Percentiles rank a stretch among this genome's conserved stretches.
phyloP scores from a whole-genome alignment of 2,797 vertebrate genomes.

The Petrocephalus sullivani region DNA sequence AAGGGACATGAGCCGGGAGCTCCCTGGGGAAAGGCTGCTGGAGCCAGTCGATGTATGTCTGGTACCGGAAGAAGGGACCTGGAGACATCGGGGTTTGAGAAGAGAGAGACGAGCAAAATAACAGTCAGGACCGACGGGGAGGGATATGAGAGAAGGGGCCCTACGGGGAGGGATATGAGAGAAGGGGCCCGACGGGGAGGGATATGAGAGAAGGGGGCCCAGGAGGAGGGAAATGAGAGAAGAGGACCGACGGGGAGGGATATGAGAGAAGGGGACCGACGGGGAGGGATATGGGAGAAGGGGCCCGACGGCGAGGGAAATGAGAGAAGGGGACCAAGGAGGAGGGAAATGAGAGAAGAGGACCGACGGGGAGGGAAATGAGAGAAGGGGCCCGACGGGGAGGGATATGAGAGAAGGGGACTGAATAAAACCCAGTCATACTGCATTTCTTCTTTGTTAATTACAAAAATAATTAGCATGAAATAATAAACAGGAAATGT shows the following conservation, averaged over 20 bases:
- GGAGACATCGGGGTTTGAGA: constrained; percentile 16
- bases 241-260: not conserved
- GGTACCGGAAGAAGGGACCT: constrained; percentile 86
- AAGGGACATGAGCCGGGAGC: constrained; percentile 68
- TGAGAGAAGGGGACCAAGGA: not conserved
- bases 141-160: not conserved
- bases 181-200: not conserved
- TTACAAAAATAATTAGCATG: not conserved
- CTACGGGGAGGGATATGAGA: not conserved
- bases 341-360: not conserved
- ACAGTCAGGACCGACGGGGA: not conserved
- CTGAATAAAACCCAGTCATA: not conserved
- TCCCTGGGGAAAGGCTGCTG: constrained; percentile 61
- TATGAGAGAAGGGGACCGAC: not conserved
- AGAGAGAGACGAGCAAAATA: constrained; percentile 13
- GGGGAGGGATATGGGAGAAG: not conserved
- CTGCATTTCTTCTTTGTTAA: not conserved
- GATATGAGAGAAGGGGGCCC: not conserved
- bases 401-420: no score
- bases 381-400: not conserved
- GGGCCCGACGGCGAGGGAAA: no score
- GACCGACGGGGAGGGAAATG: not conserved
- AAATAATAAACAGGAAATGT: not conserved
- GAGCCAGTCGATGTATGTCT: constrained; percentile 81
- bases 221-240: not conserved